A percentile compares a stretch with the other conserved stretches of the same genome.
Conservation (phyloP, 2,797 vertebrate genomes). For the Borostomias antarcticus region DNA sequence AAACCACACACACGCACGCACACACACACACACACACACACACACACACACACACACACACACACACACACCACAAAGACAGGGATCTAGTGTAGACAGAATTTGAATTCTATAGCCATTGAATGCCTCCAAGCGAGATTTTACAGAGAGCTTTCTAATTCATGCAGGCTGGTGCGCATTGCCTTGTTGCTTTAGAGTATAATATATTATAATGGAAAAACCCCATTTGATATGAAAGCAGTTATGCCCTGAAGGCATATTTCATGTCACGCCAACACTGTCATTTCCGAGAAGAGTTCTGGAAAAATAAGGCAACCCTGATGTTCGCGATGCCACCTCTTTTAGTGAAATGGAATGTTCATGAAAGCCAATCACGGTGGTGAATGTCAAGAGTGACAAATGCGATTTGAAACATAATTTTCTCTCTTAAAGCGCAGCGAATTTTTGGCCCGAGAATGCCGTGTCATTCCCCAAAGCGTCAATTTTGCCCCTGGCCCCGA, state of each 20-base stretch:
- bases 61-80: not conserved
- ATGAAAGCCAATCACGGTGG: conserved; percentile 39
- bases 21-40: not conserved
- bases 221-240: conserved; percentile 19
- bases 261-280: conserved; percentile 23
- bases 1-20: not conserved
- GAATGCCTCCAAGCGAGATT: not conserved
- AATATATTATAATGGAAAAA: conserved; percentile 9
- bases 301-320: conserved; percentile 30
- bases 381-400: conserved; percentile 72
- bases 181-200: not conserved
- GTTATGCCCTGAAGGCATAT: conserved; percentile 23
- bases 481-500: conserved; percentile 32
- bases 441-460: conserved; percentile 52
- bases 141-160: not conserved
- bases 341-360: conserved; percentile 40
- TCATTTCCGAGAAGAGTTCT: conserved; percentile 29
- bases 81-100: not conserved
- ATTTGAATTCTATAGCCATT: not conserved
- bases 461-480: conserved; percentile 44
- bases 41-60: not conserved
- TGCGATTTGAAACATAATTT: conserved; percentile 61
- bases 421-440: conserved; percentile 41
- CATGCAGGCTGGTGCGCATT: not conserved
- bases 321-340: conserved; percentile 42